Base-by-base conservation (phyloP, 2,113 vertebrate species). In the Gadus chalcogrammus region DNA sequence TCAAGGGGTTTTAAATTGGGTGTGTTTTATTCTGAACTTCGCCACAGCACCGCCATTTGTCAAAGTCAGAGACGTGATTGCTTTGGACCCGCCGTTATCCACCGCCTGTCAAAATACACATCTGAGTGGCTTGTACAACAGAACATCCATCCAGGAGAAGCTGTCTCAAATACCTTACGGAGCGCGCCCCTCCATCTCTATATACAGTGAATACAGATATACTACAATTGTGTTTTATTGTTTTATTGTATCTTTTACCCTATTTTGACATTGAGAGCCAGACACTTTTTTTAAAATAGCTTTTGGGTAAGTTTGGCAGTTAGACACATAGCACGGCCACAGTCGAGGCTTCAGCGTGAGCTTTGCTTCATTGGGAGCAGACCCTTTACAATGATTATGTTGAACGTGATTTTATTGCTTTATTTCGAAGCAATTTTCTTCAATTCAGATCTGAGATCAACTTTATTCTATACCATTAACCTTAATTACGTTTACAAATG, bases 1-100 rank as follows among this genome's bases (percentile, higher is more conserved):
- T 98, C 95, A 96, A 96, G 95, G 95, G 95, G 96, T 95, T 96
- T 97, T 96, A 96, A 96, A 96, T 94, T 97, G 95, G 95, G 96
- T 96, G 95, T 95, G 94, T 96, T 95, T 97, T 96, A 97, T 97
- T 97, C 96, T 97, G 95, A 96, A 97, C 94, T 97, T 95, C 91
- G 84, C 94, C 89, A 90, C 93, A 93, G 94, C 94, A 93, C 93
- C 92, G 79, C 94, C 95, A 98, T 99, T 97, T 97, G 94, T 99
- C 97, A 98, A 96, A 94, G 97, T 99, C 96, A 96, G 91, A 92
- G 93, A 92, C 94, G 94, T 97, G 96, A 98, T 99, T 98, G 95
- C 96, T 96, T 97, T 96, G 95, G 96, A 98, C 95, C 95, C 91
- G 91, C 93, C 92, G 93, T 95, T 96, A 97, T 97, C 95, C 95